Base-by-base conservation (phyloP, 2,888 invertebrate genomes). In the Apamea crenata region DNA sequence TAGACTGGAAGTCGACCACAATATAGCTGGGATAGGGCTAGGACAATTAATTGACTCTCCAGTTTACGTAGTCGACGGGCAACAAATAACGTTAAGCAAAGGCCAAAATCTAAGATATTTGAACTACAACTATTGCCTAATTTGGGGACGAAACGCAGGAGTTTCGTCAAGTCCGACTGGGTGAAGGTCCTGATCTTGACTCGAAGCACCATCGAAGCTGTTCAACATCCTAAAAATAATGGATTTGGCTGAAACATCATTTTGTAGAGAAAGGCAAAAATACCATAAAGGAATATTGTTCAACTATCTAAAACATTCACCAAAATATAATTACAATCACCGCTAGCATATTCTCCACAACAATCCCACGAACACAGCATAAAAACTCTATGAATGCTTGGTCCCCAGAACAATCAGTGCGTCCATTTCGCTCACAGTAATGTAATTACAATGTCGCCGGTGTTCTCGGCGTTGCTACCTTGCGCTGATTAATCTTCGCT, bases 381-480 rank as follows among this genome's bases (percentile, higher is more conserved):
- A 67, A 56, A 78, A 74, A 83, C 59, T 32, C n/a, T 36, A 36
- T 29, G n/a, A 74, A 67, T 14, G 14, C 40, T 40, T 59, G 12
- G 32, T 47, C 79, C 25, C 47, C 40, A 29, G 66, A 77, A 69
- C 56, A 77, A 74, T 72, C 86, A 85, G 72, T 71, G 18, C 29
- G n/a, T 40, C 71, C 68, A 85, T 82, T 85, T 72, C 36, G 72
- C 44, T 75, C 61, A 2, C n/a, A 63, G 71, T 85, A 85, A 85
- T 82, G 74, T 77, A 72, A 85, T 85, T 85, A 85, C 79, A 50
- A 65, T 69, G 74, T 69, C 66, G n/a, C 77, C 65, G 56, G 72
- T 79, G 72, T 77, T 70, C n/a, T 16, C 29, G 18, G 61, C 14
- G 61, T 71, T 79, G 25, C 32, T 65, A 67, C 66, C 68, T 77